A percentile compares a stretch with the other conserved stretches of the same genome.
phyloP scores from a whole-genome alignment of 2,797 vertebrate genomes.

The Yasuhikotakia modesta region DNA sequence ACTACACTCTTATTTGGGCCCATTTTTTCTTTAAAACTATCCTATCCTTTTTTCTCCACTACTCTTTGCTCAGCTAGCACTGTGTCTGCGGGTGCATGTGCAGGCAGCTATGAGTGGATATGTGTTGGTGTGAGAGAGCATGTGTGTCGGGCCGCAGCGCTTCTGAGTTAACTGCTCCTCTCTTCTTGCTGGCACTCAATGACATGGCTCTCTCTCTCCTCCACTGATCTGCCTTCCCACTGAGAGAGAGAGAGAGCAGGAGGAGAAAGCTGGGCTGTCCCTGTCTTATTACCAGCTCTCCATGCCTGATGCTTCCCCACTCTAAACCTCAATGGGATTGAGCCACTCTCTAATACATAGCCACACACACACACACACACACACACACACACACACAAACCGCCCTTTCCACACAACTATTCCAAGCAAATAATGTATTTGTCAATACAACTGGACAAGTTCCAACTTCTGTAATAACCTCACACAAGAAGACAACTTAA shows the following conservation, averaged over 20 bases:
- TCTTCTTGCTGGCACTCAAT: slow-evolving; percentile 92
- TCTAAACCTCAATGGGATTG: slow-evolving; percentile 60
- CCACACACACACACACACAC: slow-evolving; percentile 43
- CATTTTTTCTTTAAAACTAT: slow-evolving; percentile 63
- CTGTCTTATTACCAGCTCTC: slow-evolving; percentile 63
- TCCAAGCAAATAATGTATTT: slow-evolving; percentile 60
- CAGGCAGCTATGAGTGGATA: slow-evolving; percentile 67
- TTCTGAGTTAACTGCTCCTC: slow-evolving; percentile 89
- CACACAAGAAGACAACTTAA: slow-evolving; percentile 10
- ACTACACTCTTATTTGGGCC: slow-evolving; percentile 68
- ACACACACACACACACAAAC: neutral
- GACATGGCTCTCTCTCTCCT: slow-evolving; percentile 76
- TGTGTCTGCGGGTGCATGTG: slow-evolving; percentile 58
- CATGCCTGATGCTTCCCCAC: slow-evolving; percentile 52
- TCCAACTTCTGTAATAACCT: slow-evolving; percentile 38
- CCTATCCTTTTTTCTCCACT: slow-evolving; percentile 66
- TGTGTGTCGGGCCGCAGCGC: slow-evolving; percentile 59
- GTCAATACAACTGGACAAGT: slow-evolving; percentile 42
- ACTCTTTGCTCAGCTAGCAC: slow-evolving; percentile 72
- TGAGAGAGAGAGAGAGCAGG: slow-evolving; percentile 24
- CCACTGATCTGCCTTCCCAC: slow-evolving; percentile 56
- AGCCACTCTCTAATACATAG: slow-evolving; percentile 60
- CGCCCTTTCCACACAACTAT: slow-evolving; percentile 34
- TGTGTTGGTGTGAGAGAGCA: slow-evolving; percentile 53
- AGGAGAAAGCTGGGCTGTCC: slow-evolving; percentile 56